Evolutionary conservation across 2,797 vertebrate genomes (phyloP), one percentile per base, ranked within the genome.

Genomic region (Xenentodon cancila): DNA sequence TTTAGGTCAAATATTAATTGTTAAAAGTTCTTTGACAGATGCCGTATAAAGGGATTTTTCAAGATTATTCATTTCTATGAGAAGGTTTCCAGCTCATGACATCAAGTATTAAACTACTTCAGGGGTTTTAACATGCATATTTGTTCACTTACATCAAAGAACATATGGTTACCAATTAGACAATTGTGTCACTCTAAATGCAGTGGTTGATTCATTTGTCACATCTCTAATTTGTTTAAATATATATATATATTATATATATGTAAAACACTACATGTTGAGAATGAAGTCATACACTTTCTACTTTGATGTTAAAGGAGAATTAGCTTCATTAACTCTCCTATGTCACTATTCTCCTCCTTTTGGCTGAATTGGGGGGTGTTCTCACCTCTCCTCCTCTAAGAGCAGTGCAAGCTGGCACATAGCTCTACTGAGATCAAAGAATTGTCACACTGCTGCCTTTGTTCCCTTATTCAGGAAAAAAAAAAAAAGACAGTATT

Each of bases 351-450:
- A 46, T 53, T 75, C 17, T 66, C 43, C 5, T 25, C 25, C 20
- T 64, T 61, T 44, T 55, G 44, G 55, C 43, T 64, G 49, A 45
- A 54, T 57, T 49, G 46, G 4, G 32, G 53, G 53, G 68, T 7
- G 8, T 69, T n/a, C 68, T 62, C 69, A 65, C 53, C 72, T 49
- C 54, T 69, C 44, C 37, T 65, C 30, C 47, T 54, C 54, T 74
- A 37, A 52, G 13, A 74, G 69, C 43, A 59, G 34, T 81, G 59
- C 59, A 76, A 81, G 68, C 45, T 80, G 60, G 61, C 64, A 81
- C 50, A 73, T 64, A 72, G 55, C 64, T 75, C 75, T 57, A n/a
- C 57, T 45, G 57, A 88, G 80, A 86, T 86, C 80, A 83, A 81
- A 86, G 80, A 67, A 75, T 53, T 78, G 72, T 55, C 60, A 78